Conservation (phyloP, 2,888 invertebrate species). For the Gryllus longicercus region DNA sequence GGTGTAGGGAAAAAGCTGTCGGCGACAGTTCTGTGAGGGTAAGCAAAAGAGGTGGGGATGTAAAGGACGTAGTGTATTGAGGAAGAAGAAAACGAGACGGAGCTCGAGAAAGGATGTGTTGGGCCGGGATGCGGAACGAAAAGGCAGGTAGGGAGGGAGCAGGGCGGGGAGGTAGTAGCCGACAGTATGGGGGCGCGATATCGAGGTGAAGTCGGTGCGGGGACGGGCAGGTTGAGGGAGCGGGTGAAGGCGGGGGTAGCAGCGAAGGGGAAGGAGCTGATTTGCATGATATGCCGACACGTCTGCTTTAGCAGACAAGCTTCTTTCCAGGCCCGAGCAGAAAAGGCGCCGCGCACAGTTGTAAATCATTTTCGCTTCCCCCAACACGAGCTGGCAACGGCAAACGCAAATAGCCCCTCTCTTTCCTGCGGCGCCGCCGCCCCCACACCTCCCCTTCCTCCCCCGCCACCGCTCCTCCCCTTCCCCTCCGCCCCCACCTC, state of each 20-base stretch:
- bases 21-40: no score
- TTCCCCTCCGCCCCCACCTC: no score
- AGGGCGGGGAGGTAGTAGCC: no score
- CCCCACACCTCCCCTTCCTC: no score
- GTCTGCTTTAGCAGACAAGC: conserved; percentile 17
- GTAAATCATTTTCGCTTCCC: conserved; percentile 9
- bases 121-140: no score
- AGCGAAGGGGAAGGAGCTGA: neutral
- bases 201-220: neutral
- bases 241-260: neutral
- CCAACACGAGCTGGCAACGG: neutral
- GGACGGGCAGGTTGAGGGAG: neutral
- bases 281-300: conserved; percentile 17
- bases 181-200: neutral
- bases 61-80: no score
- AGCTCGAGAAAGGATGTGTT: no score
- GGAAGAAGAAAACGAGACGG: no score
- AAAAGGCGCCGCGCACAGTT: neutral
- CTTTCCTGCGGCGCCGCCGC: neutral
- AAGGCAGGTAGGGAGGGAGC: no score
- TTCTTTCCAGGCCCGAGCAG: neutral
- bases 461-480: no score
- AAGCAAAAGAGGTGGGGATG: no score
- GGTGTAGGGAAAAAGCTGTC: no score
- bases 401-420: neutral